Evolutionary conservation across 2,113 vertebrate species (phyloP).

Genomic region (Galemys pyrenaicus): DNA sequence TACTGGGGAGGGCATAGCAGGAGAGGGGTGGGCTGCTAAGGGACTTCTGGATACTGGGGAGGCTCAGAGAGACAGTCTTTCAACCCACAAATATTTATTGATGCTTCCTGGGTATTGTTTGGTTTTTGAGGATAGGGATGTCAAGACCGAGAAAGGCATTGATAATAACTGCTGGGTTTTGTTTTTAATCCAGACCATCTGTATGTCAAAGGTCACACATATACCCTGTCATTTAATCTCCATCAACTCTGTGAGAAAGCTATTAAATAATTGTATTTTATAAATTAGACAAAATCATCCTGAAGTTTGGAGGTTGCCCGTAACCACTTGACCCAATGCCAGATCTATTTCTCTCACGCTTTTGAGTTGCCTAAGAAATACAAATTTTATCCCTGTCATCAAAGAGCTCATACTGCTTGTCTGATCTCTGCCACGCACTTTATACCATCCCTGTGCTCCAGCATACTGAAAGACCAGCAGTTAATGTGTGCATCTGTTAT

Average conservation of each 20-base stretch:
- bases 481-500: background rate
- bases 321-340: background rate
- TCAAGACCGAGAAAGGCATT: background rate
- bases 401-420: background rate
- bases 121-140: background rate
- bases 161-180: background rate
- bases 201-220: background rate
- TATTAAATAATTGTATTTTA: background rate
- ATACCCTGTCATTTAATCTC: background rate
- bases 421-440: background rate
- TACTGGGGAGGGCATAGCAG: slow-evolving; percentile 69
- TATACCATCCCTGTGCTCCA: background rate
- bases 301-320: background rate
- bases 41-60: background rate
- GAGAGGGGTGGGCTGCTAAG: background rate
- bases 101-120: background rate
- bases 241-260: background rate
- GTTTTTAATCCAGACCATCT: background rate
- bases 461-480: background rate
- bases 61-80: background rate
- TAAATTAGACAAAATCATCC: background rate
- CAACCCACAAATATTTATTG: background rate
- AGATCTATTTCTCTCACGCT: background rate
- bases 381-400: background rate
- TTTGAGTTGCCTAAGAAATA: background rate